Evolutionary conservation across 2,113 vertebrate species (phyloP), one percentile per base, ranked within the genome.

Genomic region (Dasyprocta punctata): DNA sequence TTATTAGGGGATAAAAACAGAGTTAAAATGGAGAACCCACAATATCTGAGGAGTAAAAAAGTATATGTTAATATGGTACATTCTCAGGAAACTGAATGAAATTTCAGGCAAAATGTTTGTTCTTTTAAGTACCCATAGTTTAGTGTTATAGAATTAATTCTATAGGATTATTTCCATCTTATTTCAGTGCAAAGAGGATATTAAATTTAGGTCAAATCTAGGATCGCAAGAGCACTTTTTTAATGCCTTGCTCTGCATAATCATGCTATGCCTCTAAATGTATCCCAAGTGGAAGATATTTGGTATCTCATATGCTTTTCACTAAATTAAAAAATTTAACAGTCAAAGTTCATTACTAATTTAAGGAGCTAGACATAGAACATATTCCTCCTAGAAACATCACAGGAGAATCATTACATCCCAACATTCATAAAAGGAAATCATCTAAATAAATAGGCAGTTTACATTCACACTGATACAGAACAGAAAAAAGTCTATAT

Each of bases 1-100:
- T 28, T 83, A 77, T 33, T 71, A 82, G n/a, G 36, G 16, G 41
- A 81, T 86, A 95, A 92, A 94, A 92, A n/a, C 4, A 92, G 58
- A 87, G 19, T 16, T 78, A 69, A 90, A 93, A 84, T 8, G 78
- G 26, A 78, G 12, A 81, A 12, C 1, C 49, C 6, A 86, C 30
- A 30, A 36, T n/a, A 65, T 49, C 10, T 95, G 67, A 92, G 61
- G 5, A 95, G 33, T 30, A 84, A 93, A 28, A 81, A 94, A 82
- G 3, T 16, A 67, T 67, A 88, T n/a, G 94, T 69, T 77, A 89
- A 78, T 69, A 92, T 33, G 17, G 16, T 17, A 2, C 36, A 12
- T 60, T 92, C 11, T 85, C 41, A 90, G 54, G 96, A 73, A 73
- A 67, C n/a, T 52, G n/a, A 90, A 85, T 61, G 19, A 65, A 77